phyloP scores from a whole-genome alignment of 2,113 vertebrate genomes.

The Limanda limanda region DNA sequence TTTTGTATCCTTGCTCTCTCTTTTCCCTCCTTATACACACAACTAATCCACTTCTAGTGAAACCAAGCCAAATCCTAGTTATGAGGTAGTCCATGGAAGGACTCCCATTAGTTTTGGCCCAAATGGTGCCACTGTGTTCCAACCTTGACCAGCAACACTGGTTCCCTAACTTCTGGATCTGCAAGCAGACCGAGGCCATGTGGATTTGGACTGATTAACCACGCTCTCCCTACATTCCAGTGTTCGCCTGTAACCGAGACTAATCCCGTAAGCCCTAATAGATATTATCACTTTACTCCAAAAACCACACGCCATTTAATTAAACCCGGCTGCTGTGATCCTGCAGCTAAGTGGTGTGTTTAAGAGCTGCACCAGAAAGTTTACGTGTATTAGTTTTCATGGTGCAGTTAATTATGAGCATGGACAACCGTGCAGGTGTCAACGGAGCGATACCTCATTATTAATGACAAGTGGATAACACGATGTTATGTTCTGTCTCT shows the following conservation, averaged over 20 bases:
- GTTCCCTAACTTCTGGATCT: slow-evolving; percentile 54
- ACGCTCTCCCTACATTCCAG: slow-evolving; percentile 57
- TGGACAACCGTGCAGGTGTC: slow-evolving; percentile 22
- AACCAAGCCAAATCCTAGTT: slow-evolving; percentile 48
- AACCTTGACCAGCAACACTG: slow-evolving; percentile 39
- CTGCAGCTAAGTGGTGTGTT: slow-evolving; percentile 25
- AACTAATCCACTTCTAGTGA: slow-evolving; percentile 47
- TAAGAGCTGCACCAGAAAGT: slow-evolving; percentile 1
- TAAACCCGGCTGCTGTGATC: slow-evolving; percentile 54
- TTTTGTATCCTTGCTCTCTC: slow-evolving; percentile 32
- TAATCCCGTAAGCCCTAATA: slow-evolving; percentile 75
- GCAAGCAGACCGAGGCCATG: slow-evolving; percentile 44
- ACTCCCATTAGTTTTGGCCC: slow-evolving; percentile 44
- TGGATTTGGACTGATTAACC: slow-evolving; percentile 59
- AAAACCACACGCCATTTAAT: slow-evolving; percentile 65
- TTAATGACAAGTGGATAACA: slow-evolving; percentile 1
- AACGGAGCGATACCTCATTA: slow-evolving; percentile 4
- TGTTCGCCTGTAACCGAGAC: slow-evolving; percentile 62
- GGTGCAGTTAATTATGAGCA: slow-evolving; percentile 12
- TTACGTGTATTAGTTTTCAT: slow-evolving; percentile 14
- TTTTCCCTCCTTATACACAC: slow-evolving; percentile 15
- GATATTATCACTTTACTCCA: slow-evolving; percentile 73
- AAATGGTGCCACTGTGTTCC: slow-evolving; percentile 31
- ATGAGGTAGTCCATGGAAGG: slow-evolving; percentile 64
- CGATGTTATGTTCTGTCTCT: background rate